These are phyloP conservation scores for Rhodinocichla rosea DNA, from an alignment of 2,113 vertebrate genomes.

Conservation along the genomic window DNA sequence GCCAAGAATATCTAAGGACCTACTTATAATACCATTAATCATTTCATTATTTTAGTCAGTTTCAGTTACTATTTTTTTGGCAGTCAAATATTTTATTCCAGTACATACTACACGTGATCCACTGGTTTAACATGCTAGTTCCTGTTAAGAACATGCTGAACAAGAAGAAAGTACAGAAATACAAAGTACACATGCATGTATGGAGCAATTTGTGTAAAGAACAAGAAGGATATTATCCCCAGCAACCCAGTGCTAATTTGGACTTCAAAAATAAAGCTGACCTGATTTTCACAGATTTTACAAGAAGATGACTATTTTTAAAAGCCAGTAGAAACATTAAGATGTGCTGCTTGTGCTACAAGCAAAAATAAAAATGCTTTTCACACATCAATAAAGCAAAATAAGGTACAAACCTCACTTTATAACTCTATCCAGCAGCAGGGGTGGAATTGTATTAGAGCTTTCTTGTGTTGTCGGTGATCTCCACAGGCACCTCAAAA, in stretches of 20 bases:
- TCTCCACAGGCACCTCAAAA: neutral
- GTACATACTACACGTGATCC: neutral
- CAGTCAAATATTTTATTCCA: neutral
- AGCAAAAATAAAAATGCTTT: neutral
- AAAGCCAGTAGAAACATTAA: neutral
- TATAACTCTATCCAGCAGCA: neutral
- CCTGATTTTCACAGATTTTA: conserved; percentile 9
- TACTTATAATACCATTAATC: neutral
- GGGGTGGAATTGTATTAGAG: neutral
- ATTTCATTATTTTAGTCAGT: neutral
- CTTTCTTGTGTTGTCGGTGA: neutral
- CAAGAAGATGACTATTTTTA: neutral
- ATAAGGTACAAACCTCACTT: neutral
- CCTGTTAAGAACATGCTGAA: neutral
- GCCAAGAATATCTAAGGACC: neutral
- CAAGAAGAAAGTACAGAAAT: neutral
- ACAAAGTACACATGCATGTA: neutral
- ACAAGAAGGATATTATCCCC: neutral
- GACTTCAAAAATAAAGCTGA: neutral
- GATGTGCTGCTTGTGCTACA: neutral
- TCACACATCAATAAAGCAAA: neutral
- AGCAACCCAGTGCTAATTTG: neutral
- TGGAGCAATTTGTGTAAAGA: neutral
- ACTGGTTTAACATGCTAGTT: neutral
- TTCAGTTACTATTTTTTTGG: neutral